A percentile compares a stretch with the other conserved stretches of the same genome.
Evolutionary conservation across 2,888 invertebrate genomes (phyloP).

Genomic region (Cataglyphis albicans): DNA sequence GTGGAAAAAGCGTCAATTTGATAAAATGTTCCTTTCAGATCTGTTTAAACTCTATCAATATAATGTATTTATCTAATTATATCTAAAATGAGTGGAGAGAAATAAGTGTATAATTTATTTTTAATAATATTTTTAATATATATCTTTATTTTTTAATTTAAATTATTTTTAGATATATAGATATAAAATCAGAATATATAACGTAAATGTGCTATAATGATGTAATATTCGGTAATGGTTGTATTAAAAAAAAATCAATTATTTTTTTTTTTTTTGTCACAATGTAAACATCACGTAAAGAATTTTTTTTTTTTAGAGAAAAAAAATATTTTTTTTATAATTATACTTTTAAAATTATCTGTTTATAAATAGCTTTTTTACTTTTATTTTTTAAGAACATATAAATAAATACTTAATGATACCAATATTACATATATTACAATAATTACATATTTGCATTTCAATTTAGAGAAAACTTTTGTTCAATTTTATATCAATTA

Average conservation of each 20-base stretch:
- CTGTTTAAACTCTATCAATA: neutral
- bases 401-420: neutral
- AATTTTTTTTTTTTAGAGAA: too few species aligned
- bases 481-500: neutral
- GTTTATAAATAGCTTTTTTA: neutral
- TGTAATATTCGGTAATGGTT: too few species aligned
- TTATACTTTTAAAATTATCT: neutral
- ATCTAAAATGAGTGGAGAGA: neutral
- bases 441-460: neutral
- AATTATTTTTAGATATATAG: neutral
- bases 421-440: neutral
- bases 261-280: too few species aligned
- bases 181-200: neutral
- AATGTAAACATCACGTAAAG: too few species aligned
- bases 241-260: too few species aligned
- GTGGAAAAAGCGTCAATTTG: neutral
- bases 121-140: neutral
- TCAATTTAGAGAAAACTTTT: neutral
- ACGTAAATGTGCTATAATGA: too few species aligned
- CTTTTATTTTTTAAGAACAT: neutral
- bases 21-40: slow-evolving; percentile 4
- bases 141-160: neutral
- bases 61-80: neutral
- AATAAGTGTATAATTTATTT: neutral
- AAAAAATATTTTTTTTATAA: too few species aligned